A percentile compares a stretch with the other conserved stretches of the same genome.
Conservation (phyloP, 2,797 vertebrate species). For the Sarcoramphus papa region DNA sequence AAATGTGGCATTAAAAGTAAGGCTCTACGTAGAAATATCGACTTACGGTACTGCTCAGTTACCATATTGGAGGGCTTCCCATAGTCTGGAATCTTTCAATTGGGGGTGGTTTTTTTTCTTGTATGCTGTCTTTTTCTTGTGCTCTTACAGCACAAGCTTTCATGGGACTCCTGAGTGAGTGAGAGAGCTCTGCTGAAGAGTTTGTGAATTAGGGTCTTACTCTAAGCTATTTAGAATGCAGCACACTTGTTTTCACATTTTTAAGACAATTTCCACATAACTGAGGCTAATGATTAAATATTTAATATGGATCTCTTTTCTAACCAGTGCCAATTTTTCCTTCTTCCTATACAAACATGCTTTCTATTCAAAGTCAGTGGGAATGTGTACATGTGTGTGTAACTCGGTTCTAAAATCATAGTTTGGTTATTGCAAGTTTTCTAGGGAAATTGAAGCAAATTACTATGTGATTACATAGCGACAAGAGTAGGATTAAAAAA, state of each 20-base stretch:
- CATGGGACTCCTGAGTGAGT: background rate
- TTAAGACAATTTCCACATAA: background rate
- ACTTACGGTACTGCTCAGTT: background rate
- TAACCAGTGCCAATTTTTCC: background rate
- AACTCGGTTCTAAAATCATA: background rate
- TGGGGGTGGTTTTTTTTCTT: background rate
- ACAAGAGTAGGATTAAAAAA: background rate
- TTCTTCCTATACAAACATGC: fast-evolving
- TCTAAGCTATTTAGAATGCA: background rate
- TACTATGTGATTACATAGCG: background rate
- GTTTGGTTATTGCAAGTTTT: background rate
- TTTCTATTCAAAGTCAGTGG: background rate
- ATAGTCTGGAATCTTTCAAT: background rate
- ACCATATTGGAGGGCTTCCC: background rate
- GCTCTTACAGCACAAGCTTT: background rate
- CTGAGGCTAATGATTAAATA: background rate
- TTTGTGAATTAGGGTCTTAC: background rate
- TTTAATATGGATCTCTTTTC: background rate
- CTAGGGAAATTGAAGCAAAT: background rate
- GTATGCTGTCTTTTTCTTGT: background rate
- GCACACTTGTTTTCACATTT: background rate
- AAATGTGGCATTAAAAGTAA: background rate
- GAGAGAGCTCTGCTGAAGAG: background rate
- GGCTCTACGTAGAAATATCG: background rate
- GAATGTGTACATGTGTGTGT: background rate